Conservation (phyloP, 2,113 vertebrate genomes). For the Equus quagga region DNA sequence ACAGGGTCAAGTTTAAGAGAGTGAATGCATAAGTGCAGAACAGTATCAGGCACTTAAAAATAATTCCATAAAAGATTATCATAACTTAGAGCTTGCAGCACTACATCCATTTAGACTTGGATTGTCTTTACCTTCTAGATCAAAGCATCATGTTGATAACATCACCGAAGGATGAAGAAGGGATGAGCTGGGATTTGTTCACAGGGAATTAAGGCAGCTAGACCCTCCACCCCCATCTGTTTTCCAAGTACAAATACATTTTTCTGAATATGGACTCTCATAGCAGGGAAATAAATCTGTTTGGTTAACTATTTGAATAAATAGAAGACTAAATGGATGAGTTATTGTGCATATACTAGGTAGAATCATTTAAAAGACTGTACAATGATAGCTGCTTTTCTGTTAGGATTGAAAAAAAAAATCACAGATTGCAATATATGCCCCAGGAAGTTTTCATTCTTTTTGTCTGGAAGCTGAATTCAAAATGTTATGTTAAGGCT, state of each 20-base stretch:
- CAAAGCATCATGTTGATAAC: not conserved
- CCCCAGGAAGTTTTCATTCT: not conserved
- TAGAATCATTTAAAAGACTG: not conserved
- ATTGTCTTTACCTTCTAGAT: not conserved
- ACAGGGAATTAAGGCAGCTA: not conserved
- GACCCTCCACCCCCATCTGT: not conserved
- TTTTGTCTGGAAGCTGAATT: constrained; percentile 60
- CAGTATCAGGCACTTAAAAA: not conserved
- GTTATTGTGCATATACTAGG: not conserved
- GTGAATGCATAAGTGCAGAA: not conserved
- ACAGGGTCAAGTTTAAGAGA: not conserved
- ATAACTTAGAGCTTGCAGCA: not conserved
- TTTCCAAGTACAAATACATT: not conserved
- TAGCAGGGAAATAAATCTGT: not conserved
- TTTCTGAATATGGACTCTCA: not conserved
- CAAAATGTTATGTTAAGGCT: constrained; percentile 19
- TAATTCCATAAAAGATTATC: not conserved
- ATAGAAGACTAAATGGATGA: not conserved
- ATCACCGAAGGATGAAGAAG: not conserved
- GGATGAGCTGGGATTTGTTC: not conserved
- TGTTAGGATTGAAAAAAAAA: not conserved
- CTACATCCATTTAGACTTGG: not conserved
- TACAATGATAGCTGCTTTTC: not conserved
- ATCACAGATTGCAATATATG: not conserved
- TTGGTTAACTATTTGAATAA: not conserved